phyloP scores from a whole-genome alignment of 2,797 vertebrate genomes.

The Sebastes cheni region DNA sequence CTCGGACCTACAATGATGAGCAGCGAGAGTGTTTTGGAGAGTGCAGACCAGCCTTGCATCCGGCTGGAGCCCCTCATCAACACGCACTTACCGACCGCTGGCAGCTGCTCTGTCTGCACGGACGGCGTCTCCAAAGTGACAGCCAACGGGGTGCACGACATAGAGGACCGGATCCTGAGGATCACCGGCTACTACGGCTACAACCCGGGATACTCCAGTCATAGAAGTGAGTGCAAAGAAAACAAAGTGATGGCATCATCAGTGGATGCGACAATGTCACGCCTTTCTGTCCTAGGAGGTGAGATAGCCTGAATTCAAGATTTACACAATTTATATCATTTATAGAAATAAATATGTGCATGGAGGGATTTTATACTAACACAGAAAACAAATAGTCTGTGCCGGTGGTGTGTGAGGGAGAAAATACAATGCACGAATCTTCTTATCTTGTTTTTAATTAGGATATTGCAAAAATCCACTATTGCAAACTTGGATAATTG shows the following conservation, averaged over 20 bases:
- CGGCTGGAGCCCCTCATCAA: constrained; percentile 75
- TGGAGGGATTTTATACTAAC: not conserved
- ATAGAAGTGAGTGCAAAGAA: constrained; percentile 90
- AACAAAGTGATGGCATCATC: constrained; percentile 17
- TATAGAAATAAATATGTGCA: not conserved
- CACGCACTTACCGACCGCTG: constrained; percentile 73
- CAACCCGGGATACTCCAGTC: constrained; percentile 96
- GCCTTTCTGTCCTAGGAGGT: constrained; percentile 23
- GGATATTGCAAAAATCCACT: not conserved
- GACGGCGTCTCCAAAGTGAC: constrained; percentile 86
- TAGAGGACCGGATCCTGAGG: constrained; percentile 95
- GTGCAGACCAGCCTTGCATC: constrained; percentile 74
- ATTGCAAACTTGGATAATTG: constrained; percentile 22
- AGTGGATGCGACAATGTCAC: constrained; percentile 24
- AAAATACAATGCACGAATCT: not conserved
- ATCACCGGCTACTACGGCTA: constrained; percentile 99
- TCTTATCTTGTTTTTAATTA: constrained; percentile 11
- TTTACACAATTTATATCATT: too few species aligned
- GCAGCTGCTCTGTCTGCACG: constrained; percentile 46
- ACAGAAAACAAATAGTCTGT: not conserved
- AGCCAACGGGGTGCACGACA: constrained; percentile 95
- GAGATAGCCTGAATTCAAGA: constrained; percentile 13
- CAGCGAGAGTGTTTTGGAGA: constrained; percentile 66
- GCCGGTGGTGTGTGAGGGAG: not conserved
- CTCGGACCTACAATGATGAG: constrained; percentile 74